A percentile compares a stretch with the other conserved stretches of the same genome.
Conservation (phyloP, 2,797 vertebrate species). For the Manis javanica region DNA sequence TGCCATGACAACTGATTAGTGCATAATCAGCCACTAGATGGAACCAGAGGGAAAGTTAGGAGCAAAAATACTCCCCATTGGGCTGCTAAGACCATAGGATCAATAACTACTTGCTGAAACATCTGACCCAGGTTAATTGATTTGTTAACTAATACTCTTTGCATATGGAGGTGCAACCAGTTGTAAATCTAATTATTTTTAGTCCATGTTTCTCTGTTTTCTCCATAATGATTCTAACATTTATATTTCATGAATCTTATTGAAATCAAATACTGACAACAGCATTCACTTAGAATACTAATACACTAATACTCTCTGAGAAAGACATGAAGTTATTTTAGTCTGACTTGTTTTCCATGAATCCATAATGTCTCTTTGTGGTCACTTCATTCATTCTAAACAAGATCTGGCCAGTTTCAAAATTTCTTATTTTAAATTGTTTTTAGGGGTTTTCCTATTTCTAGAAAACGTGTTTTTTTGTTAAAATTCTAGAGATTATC, state of each 20-base stretch:
- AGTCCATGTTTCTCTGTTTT: slow-evolving; percentile 20
- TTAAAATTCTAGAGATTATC: slow-evolving; percentile 38
- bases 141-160: neutral
- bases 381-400: neutral
- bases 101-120: neutral
- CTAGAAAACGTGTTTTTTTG: neutral
- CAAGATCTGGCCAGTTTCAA: slow-evolving; percentile 5
- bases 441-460: neutral
- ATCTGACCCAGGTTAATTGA: neutral
- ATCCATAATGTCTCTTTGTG: slow-evolving; percentile 32
- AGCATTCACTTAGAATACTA: neutral
- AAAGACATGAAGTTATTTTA: slow-evolving; percentile 39
- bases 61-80: neutral
- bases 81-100: neutral
- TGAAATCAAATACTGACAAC: neutral
- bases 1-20: neutral
- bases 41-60: slow-evolving; percentile 62
- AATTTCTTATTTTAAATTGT: slow-evolving; percentile 23
- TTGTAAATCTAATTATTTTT: slow-evolving; percentile 42
- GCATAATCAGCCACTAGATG: slow-evolving; percentile 43
- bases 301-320: neutral
- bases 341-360: slow-evolving; percentile 50
- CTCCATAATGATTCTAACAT: neutral
- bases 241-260: neutral
- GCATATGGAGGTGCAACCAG: neutral